A percentile compares a stretch with the other conserved stretches of the same genome.
Conservation (phyloP, 2,888 invertebrate genomes). For the Watsonalla cultraria region DNA sequence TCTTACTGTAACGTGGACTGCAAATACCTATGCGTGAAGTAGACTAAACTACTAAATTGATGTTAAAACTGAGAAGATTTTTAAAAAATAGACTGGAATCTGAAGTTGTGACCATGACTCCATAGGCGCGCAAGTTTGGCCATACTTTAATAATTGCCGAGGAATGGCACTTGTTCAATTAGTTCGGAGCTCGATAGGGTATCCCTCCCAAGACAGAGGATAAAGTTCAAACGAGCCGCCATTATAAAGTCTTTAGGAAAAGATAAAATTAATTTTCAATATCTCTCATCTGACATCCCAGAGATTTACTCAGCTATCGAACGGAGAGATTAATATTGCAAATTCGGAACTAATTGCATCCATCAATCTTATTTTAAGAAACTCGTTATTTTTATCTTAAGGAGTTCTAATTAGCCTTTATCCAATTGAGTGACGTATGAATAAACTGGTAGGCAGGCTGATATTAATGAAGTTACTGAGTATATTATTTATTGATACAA, state of each 20-base stretch:
- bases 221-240: conserved; percentile 37
- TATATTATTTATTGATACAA: too few species aligned
- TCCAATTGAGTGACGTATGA: background rate
- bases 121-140: conserved; percentile 20
- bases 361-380: conserved; percentile 19
- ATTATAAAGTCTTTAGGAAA: conserved; percentile 52
- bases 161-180: conserved; percentile 45
- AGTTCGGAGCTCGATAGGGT: conserved; percentile 32
- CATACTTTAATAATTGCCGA: conserved; percentile 31
- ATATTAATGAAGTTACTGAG: too few species aligned
- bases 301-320: conserved; percentile 29
- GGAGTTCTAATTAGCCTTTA: background rate
- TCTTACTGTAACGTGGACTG: too few species aligned
- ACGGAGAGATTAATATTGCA: conserved; percentile 23
- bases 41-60: too few species aligned
- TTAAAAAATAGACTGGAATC: conserved; percentile 8
- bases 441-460: too few species aligned
- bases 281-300: conserved; percentile 42
- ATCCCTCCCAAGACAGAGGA: conserved; percentile 14
- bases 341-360: conserved; percentile 25
- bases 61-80: too few species aligned
- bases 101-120: conserved; percentile 19
- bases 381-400: background rate
- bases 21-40: too few species aligned
- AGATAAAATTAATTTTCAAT: conserved; percentile 57